Conservation (phyloP, 2,888 invertebrate genomes). For the Choreutis nemorana region DNA sequence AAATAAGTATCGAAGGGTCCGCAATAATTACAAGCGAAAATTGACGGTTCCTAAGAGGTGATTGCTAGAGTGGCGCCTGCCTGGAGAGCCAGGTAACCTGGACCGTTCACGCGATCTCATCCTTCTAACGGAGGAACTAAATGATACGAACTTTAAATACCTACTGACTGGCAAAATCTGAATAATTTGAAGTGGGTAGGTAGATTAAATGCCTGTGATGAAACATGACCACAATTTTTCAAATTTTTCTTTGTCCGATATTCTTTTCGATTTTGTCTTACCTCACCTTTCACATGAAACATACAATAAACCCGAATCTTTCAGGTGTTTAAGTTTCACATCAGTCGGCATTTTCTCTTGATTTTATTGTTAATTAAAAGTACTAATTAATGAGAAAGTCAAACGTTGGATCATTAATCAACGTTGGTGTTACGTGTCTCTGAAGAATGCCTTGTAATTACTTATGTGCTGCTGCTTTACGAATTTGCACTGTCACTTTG, state of each 20-base stretch:
- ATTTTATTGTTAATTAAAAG: constrained; percentile 34
- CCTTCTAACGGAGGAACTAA: too few relatives aligned
- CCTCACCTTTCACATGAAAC: too few relatives aligned
- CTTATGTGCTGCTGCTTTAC: constrained; percentile 26
- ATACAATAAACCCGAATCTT: too few relatives aligned
- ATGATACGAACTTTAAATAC: too few relatives aligned
- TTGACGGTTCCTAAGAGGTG: constrained; percentile 59
- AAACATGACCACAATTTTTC: too few relatives aligned
- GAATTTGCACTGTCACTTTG: constrained; percentile 51
- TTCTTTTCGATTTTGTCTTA: too few relatives aligned
- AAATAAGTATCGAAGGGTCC: constrained; percentile 67
- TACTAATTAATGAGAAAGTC: constrained; percentile 45
- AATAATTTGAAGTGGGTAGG: too few relatives aligned
- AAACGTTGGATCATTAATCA: constrained; percentile 30
- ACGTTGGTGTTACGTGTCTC: constrained; percentile 36
- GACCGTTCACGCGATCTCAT: constrained; percentile 45
- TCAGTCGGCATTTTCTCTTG: too few relatives aligned
- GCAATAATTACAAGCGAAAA: constrained; percentile 66
- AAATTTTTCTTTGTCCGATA: too few relatives aligned
- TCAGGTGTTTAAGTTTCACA: too few relatives aligned
- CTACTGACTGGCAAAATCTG: too few relatives aligned
- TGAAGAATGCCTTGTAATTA: constrained; percentile 45
- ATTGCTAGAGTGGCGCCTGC: constrained; percentile 52
- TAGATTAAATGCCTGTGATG: too few relatives aligned
- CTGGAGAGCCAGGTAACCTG: constrained; percentile 49